These are phyloP conservation scores for Lutjanus erythropterus DNA, from an alignment of 2,113 vertebrate species.

Conservation along the genomic window DNA sequence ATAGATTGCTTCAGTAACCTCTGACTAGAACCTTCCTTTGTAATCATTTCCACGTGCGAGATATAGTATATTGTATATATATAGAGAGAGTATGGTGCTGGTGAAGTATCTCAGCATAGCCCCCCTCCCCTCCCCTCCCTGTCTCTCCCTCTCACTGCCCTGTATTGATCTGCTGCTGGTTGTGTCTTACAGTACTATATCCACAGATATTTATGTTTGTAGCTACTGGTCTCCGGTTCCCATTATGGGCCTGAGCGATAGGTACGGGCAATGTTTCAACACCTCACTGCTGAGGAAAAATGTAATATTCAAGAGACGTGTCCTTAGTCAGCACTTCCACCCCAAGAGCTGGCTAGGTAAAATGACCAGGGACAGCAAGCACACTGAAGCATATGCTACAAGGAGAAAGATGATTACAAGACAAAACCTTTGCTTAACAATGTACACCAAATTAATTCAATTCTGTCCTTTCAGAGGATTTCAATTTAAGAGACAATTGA, in stretches of 20 bases:
- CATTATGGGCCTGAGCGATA: conserved; percentile 79
- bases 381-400: conserved; percentile 15
- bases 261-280: conserved; percentile 76
- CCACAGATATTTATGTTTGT: conserved; percentile 78
- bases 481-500: not conserved
- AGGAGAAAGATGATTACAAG: conserved; percentile 29
- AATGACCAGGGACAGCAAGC: conserved; percentile 63
- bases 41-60: conserved; percentile 3
- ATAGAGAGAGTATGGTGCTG: not conserved
- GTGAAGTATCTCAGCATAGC: not conserved
- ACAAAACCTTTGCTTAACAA: conserved; percentile 28
- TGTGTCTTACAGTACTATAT: conserved; percentile 68
- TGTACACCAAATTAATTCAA: conserved; percentile 5
- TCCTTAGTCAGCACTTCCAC: conserved; percentile 81
- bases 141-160: conserved; percentile 12
- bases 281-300: conserved; percentile 76
- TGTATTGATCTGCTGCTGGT: conserved; percentile 71
- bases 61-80: not conserved
- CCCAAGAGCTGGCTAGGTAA: conserved; percentile 55
- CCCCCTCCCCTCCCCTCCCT: not conserved
- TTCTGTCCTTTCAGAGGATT: not conserved
- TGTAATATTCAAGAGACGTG: conserved; percentile 79
- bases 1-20: conserved; percentile 42
- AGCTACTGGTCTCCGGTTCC: conserved; percentile 73
- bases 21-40: conserved; percentile 18